Conservation (phyloP, 2,888 invertebrate species). For the Standfussiana lucernea region DNA sequence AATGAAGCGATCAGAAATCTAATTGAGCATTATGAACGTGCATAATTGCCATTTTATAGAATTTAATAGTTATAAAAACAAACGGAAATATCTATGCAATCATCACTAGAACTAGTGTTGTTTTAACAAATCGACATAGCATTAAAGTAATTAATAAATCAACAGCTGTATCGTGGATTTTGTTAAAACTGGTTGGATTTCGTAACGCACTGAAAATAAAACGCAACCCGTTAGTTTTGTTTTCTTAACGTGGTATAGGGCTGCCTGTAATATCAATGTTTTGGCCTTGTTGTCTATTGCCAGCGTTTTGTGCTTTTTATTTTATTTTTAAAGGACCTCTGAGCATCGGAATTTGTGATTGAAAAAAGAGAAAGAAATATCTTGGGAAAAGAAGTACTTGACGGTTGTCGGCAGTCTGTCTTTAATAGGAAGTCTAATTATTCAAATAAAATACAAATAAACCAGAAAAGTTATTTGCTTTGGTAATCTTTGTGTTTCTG, state of each 20-base stretch:
- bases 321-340: neutral
- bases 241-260: constrained; percentile 38
- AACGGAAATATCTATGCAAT: constrained; percentile 26
- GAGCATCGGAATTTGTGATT: neutral
- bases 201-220: constrained; percentile 66
- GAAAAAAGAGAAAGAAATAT: neutral
- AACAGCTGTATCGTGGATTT: constrained; percentile 14
- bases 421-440: neutral
- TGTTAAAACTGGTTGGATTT: constrained; percentile 43
- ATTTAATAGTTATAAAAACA: constrained; percentile 21
- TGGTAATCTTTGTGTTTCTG: neutral
- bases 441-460: neutral
- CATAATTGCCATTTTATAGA: constrained; percentile 19
- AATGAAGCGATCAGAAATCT: constrained; percentile 12
- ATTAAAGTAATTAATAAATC: constrained; percentile 7
- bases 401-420: neutral
- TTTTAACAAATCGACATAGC: constrained; percentile 33
- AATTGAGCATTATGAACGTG: neutral
- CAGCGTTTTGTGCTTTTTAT: neutral
- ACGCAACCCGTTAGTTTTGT: constrained; percentile 47
- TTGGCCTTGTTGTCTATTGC: constrained; percentile 6
- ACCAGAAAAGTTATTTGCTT: neutral
- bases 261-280: constrained; percentile 2
- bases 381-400: neutral
- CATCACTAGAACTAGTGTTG: constrained; percentile 17